phyloP scores from a whole-genome alignment of 2,888 invertebrate species.

The Spilarctia lutea region DNA sequence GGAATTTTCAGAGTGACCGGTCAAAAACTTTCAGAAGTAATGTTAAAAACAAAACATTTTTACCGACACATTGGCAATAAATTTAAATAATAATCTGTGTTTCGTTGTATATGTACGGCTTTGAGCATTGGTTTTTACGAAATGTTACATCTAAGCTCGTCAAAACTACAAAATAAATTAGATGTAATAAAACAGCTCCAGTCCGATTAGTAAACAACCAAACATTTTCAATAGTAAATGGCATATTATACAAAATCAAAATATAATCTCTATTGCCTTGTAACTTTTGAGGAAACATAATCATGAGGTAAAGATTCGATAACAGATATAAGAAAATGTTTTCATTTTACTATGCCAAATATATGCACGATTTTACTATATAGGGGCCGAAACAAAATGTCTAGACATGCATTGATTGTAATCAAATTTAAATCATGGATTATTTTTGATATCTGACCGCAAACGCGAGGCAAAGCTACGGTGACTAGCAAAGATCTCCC shows the following conservation, averaged over 20 bases:
- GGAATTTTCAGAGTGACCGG: conserved; percentile 46
- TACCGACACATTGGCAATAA: conserved; percentile 31
- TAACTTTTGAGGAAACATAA: not conserved
- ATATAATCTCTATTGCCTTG: too few relatives aligned
- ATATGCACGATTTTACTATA: too few relatives aligned
- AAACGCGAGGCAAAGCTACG: too few relatives aligned
- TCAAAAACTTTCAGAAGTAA: conserved; percentile 44
- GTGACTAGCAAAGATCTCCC: too few relatives aligned
- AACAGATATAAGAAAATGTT: not conserved
- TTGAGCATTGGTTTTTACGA: conserved; percentile 29
- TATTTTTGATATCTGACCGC: not conserved
- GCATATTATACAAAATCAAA: too few relatives aligned
- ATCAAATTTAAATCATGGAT: not conserved
- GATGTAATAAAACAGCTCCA: not conserved
- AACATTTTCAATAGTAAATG: conserved; percentile 28
- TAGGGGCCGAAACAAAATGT: not conserved
- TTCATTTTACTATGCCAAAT: not conserved
- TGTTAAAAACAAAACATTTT: conserved; percentile 46
- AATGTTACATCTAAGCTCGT: conserved; percentile 22
- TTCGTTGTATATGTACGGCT: conserved; percentile 23
- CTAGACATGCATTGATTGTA: not conserved
- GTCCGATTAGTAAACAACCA: not conserved
- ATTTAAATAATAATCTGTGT: conserved; percentile 35
- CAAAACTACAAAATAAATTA: conserved; percentile 23
- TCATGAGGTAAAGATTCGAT: not conserved